Conservation (phyloP, 2,888 invertebrate genomes). For the Nysson spinosus region DNA sequence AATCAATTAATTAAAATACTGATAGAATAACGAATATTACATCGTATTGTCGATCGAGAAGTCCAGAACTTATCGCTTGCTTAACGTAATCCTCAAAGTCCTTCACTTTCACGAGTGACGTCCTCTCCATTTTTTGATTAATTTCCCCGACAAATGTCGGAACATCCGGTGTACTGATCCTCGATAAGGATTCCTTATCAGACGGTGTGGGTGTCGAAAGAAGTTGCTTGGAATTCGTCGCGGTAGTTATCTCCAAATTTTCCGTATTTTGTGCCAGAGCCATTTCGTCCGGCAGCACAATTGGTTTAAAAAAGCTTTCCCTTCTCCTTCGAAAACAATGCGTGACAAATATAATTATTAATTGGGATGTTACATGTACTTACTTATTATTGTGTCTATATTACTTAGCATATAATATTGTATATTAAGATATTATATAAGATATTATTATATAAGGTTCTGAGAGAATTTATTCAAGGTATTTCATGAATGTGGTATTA, state of each 20-base stretch:
- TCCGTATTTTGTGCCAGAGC: slow-evolving; percentile 4
- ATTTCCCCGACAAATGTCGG: neutral
- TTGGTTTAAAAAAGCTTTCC: neutral
- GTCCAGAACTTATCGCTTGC: slow-evolving; percentile 66
- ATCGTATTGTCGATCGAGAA: slow-evolving; percentile 69
- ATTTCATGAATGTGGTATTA: no score
- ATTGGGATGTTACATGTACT: neutral
- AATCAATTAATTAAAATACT: neutral
- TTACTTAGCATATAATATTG: no score
- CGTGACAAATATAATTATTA: neutral
- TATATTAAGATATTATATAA: no score
- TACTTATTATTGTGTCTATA: no score
- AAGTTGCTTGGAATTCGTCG: slow-evolving; percentile 6
- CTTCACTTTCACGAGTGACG: slow-evolving; percentile 63
- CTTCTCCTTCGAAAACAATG: slow-evolving; percentile 7
- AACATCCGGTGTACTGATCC: slow-evolving; percentile 6
- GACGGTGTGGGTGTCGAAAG: neutral
- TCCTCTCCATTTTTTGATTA: neutral
- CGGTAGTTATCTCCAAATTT: neutral
- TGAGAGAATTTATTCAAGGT: neutral
- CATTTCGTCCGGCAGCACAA: slow-evolving; percentile 17
- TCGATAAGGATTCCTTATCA: slow-evolving; percentile 15
- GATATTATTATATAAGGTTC: no score
- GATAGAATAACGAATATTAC: slow-evolving; percentile 62
- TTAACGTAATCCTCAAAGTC: slow-evolving; percentile 76